Percentiles rank a stretch among this genome's conserved stretches.
These are phyloP conservation scores for Lamellibrachia luymesi DNA, from an alignment of 1,140 invertebrate species.

Conservation along the genomic window DNA sequence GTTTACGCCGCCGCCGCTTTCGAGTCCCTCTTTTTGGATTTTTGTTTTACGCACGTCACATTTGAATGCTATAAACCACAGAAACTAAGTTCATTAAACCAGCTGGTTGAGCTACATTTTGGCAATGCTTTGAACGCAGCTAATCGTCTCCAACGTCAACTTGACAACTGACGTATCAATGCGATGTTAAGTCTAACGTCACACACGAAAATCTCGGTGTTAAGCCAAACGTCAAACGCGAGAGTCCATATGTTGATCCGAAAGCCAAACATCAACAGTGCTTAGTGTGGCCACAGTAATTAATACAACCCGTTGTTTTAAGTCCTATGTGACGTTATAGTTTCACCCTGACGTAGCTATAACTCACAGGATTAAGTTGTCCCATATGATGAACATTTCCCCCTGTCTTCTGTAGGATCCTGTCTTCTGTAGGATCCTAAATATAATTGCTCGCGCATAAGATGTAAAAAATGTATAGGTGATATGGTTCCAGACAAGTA, in stretches of 20 bases:
- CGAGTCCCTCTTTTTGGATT: not conserved
- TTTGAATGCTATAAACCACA: not conserved
- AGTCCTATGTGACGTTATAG: not conserved
- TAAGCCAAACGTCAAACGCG: not conserved
- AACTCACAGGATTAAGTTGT: not conserved
- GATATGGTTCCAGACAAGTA: not conserved
- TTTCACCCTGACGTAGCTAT: not conserved
- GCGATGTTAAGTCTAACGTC: not conserved
- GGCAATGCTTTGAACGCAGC: not conserved
- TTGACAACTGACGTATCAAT: not conserved
- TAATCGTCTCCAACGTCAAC: not conserved
- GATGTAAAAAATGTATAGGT: not conserved
- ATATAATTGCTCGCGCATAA: not conserved
- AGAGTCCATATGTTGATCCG: not conserved
- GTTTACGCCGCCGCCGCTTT: too few species aligned
- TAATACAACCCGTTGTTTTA: not conserved
- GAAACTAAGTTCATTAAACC: not conserved
- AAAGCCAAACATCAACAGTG: not conserved
- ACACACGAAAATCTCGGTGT: not conserved
- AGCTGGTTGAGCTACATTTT: not conserved
- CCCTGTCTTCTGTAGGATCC: not conserved
- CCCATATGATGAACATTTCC: not conserved
- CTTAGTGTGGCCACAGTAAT: not conserved
- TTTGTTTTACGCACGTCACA: too few species aligned
- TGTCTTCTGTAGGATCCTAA: not conserved